Conservation (phyloP, 2,888 invertebrate species). For the Pristionchus arcanus region DNA sequence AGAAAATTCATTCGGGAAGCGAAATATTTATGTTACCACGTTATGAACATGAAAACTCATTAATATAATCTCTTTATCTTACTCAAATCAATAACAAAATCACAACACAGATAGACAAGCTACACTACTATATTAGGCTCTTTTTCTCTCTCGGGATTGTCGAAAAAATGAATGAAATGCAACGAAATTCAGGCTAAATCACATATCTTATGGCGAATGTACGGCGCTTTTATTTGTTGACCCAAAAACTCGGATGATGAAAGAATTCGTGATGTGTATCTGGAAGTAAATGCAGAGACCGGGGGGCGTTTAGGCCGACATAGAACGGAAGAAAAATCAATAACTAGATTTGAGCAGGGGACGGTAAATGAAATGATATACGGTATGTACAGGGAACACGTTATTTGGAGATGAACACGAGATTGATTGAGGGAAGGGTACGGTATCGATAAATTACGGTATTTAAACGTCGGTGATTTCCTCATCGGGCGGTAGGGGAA, state of each 20-base stretch:
- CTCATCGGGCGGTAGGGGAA: constrained; percentile 54
- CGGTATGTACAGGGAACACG: constrained; percentile 41
- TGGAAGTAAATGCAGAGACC: background rate
- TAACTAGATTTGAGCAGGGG: constrained; percentile 22
- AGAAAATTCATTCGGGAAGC: too few relatives aligned
- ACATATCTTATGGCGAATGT: constrained; percentile 17
- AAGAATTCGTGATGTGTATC: constrained; percentile 22
- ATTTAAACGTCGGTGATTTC: constrained; percentile 50
- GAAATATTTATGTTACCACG: too few relatives aligned
- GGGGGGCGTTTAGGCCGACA: constrained; percentile 25
- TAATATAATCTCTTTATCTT: constrained; percentile 21
- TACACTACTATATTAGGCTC: constrained; percentile 45
- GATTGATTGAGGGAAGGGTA: background rate
- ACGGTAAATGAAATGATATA: background rate
- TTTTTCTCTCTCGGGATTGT: background rate
- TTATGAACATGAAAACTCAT: too few relatives aligned
- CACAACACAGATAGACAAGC: background rate
- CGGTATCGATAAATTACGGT: background rate
- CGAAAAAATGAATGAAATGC: constrained; percentile 2
- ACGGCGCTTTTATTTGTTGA: constrained; percentile 36
- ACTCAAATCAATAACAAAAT: constrained; percentile 40
- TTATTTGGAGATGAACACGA: background rate
- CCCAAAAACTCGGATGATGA: constrained; percentile 36
- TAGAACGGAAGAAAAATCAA: background rate
- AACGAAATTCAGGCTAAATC: constrained; percentile 34